Conservation (phyloP, 2,113 vertebrate species). For the Hippocampus mohnikei region DNA sequence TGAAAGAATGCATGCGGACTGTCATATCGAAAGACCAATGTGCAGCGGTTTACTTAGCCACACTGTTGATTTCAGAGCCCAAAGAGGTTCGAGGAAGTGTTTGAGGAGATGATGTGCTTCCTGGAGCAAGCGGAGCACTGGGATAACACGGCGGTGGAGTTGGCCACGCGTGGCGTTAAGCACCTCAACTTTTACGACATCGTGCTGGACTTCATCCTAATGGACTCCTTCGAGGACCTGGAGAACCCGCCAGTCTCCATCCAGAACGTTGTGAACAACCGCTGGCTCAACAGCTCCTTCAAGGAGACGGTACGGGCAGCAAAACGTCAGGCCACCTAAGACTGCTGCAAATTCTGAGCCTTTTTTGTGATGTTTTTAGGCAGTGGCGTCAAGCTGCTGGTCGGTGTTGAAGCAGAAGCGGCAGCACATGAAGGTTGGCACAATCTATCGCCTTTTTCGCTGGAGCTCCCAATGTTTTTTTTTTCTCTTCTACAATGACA, state of each 20-base stretch:
- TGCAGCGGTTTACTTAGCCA: background rate
- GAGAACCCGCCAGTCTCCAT: conserved; percentile 95
- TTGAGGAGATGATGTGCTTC: conserved; percentile 92
- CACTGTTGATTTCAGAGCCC: conserved; percentile 77
- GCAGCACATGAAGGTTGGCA: conserved; percentile 86
- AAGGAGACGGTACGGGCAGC: conserved; percentile 87
- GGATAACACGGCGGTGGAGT: conserved; percentile 87
- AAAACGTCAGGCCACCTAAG: background rate
- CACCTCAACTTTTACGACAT: conserved; percentile 96
- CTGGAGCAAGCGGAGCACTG: conserved; percentile 89
- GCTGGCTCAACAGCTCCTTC: conserved; percentile 94
- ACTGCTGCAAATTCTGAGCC: background rate
- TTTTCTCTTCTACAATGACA: no score
- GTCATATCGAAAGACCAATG: no score
- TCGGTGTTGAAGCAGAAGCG: conserved; percentile 94
- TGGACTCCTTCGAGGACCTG: conserved; percentile 98
- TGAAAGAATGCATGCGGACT: no score
- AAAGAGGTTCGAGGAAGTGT: conserved; percentile 93
- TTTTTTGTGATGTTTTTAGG: conserved; percentile 67
- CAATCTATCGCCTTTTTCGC: background rate
- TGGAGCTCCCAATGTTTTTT: no score
- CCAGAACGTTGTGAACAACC: conserved; percentile 93
- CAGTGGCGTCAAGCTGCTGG: conserved; percentile 96
- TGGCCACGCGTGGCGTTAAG: conserved; percentile 88
- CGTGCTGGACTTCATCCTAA: conserved; percentile 94